Conservation (phyloP, 2,797 vertebrate genomes). For the Menidia menidia region DNA sequence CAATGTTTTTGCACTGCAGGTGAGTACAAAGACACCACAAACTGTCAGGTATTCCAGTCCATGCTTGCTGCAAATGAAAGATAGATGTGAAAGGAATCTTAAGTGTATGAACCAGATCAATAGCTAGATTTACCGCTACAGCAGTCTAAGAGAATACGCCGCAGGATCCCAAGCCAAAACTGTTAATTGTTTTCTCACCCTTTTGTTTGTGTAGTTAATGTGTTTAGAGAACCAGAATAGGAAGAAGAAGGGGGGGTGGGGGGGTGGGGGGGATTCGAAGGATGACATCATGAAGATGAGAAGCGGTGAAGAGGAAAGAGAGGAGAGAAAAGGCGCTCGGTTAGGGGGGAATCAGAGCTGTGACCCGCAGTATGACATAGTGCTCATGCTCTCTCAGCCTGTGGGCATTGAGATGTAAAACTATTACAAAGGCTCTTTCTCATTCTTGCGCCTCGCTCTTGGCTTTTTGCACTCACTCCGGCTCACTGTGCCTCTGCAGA, state of each 20-base stretch:
- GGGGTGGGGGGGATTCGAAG: slow-evolving; percentile 48
- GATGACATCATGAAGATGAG: slow-evolving; percentile 72
- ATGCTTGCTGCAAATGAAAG: slow-evolving; percentile 28
- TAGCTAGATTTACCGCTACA: slow-evolving; percentile 22
- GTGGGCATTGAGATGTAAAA: slow-evolving; percentile 78
- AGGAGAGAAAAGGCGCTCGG: slow-evolving; percentile 24
- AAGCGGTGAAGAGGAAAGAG: slow-evolving; percentile 58
- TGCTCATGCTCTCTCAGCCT: slow-evolving; percentile 71
- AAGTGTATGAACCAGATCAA: slow-evolving; percentile 25
- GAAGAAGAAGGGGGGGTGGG: slow-evolving; percentile 18
- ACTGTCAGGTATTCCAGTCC: slow-evolving; percentile 51
- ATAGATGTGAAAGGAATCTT: slow-evolving; percentile 42
- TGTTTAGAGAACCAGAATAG: slow-evolving; percentile 51
- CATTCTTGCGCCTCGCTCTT: slow-evolving; percentile 52
- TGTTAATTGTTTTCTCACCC: slow-evolving; percentile 40
- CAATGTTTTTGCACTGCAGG: slow-evolving; percentile 41
- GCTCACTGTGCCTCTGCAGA: slow-evolving; percentile 54
- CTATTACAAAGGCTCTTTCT: slow-evolving; percentile 75
- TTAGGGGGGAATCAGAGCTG: slow-evolving; percentile 35
- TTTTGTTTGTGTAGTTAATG: slow-evolving; percentile 47
- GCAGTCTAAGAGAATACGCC: slow-evolving; percentile 7
- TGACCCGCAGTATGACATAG: slow-evolving; percentile 72
- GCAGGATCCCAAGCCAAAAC: not conserved
- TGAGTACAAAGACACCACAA: slow-evolving; percentile 43
- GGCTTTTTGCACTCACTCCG: slow-evolving; percentile 40